These are phyloP conservation scores for Omphaloscelis lunosa DNA, from an alignment of 2,888 invertebrate genomes.

Conservation along the genomic window DNA sequence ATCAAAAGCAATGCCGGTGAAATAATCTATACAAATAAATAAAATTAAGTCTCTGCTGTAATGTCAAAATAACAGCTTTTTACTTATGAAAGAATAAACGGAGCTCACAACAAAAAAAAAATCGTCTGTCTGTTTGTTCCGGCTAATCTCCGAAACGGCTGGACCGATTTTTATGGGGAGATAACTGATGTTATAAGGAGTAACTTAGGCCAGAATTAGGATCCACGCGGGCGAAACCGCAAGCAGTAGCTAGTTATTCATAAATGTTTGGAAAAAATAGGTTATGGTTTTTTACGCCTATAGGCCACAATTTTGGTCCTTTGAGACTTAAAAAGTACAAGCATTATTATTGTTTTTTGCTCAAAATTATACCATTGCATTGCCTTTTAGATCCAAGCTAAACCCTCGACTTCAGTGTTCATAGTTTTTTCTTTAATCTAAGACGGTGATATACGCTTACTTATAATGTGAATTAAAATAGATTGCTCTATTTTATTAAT, in stretches of 20 bases:
- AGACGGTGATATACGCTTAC: slow-evolving; percentile 73
- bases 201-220: too few relatives aligned
- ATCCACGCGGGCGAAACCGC: too few relatives aligned
- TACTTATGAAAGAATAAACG: too few relatives aligned
- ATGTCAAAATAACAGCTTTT: too few relatives aligned
- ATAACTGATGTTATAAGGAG: too few relatives aligned
- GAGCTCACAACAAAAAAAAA: too few relatives aligned
- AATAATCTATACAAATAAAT: too few relatives aligned
- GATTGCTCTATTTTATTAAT: slow-evolving; percentile 79
- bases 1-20: background rate
- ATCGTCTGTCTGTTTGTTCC: too few relatives aligned
- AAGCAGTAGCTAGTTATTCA: too few relatives aligned
- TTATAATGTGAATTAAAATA: slow-evolving; percentile 72
- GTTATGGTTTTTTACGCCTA: background rate
- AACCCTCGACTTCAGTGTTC: slow-evolving; percentile 31
- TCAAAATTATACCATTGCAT: background rate
- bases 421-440: slow-evolving; percentile 51
- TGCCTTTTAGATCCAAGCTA: background rate
- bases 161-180: too few relatives aligned
- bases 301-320: background rate
- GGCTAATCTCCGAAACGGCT: too few relatives aligned
- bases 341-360: background rate
- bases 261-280: background rate
- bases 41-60: too few relatives aligned
- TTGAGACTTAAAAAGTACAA: background rate